A percentile compares a stretch with the other conserved stretches of the same genome.
phyloP scores from a whole-genome alignment of 2,113 vertebrate species.

The Philantomba maxwellii region DNA sequence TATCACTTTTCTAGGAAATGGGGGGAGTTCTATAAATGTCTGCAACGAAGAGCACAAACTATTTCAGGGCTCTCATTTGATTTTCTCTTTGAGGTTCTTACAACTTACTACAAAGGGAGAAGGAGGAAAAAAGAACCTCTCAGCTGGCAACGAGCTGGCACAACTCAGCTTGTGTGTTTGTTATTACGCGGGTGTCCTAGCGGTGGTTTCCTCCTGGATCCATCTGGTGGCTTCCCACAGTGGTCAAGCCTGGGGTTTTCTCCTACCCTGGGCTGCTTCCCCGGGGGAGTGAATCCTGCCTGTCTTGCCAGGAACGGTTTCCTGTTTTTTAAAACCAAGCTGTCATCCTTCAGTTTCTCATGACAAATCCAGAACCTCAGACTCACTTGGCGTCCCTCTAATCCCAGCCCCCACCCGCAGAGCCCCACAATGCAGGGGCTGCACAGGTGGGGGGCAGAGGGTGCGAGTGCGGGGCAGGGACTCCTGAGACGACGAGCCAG shows the following conservation, averaged over 20 bases:
- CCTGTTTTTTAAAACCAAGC: neutral
- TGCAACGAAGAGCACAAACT: neutral
- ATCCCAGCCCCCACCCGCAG: neutral
- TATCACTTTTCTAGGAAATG: constrained; percentile 24
- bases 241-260: neutral
- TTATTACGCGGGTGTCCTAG: neutral
- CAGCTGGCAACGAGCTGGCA: neutral
- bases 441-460: neutral
- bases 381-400: neutral
- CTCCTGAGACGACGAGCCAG: accelerated
- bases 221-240: neutral
- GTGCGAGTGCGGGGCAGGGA: neutral
- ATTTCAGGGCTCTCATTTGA: constrained; percentile 18
- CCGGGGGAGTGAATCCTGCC: neutral
- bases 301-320: neutral
- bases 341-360: neutral
- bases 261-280: neutral
- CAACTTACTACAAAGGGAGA: neutral
- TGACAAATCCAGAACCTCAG: neutral
- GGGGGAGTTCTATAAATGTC: neutral
- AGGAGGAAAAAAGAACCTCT: neutral
- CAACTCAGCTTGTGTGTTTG: neutral
- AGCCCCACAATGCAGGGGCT: neutral
- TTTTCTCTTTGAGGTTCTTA: constrained; percentile 33
- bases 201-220: neutral